Conservation (phyloP, 2,797 vertebrate genomes). For the Aulostomus chinensis region DNA sequence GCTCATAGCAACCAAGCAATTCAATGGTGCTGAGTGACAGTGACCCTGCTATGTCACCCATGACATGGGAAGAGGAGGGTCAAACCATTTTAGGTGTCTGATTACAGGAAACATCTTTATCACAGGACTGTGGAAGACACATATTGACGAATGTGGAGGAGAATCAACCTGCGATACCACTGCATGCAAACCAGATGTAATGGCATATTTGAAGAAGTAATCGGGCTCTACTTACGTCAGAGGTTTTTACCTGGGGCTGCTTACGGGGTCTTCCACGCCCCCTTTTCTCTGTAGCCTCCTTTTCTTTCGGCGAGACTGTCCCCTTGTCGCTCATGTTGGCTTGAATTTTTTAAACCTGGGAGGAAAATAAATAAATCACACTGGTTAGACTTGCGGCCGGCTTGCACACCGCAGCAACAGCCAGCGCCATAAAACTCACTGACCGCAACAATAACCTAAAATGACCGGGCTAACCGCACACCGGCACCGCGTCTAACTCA, state of each 20-base stretch:
- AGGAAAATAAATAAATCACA: conserved; percentile 51
- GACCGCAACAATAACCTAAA: conserved; percentile 30
- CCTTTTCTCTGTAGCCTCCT: conserved; percentile 90
- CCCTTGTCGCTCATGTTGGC: conserved; percentile 93
- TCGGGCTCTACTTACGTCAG: conserved; percentile 55
- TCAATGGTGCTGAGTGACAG: conserved; percentile 61
- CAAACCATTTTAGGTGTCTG: conserved; percentile 66
- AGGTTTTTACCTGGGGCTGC: conserved; percentile 82
- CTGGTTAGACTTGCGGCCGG: conserved; percentile 13
- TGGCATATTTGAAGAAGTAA: not conserved
- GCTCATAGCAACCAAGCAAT: conserved; percentile 76
- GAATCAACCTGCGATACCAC: conserved; percentile 23
- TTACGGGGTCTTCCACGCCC: conserved; percentile 93
- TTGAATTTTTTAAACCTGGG: conserved; percentile 56
- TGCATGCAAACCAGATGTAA: conserved; percentile 4
- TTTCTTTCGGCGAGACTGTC: conserved; percentile 90
- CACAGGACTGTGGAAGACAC: conserved; percentile 45
- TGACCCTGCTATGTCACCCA: conserved; percentile 47
- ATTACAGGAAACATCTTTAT: conserved; percentile 74
- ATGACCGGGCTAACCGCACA: conserved; percentile 31
- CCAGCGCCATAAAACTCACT: too few relatives aligned
- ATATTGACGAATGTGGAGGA: not conserved
- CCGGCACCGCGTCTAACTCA: conserved; percentile 48
- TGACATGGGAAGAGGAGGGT: conserved; percentile 51
- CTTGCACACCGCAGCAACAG: too few relatives aligned